phyloP scores from a whole-genome alignment of 1,140 invertebrate genomes.

The Ylistrum balloti region DNA sequence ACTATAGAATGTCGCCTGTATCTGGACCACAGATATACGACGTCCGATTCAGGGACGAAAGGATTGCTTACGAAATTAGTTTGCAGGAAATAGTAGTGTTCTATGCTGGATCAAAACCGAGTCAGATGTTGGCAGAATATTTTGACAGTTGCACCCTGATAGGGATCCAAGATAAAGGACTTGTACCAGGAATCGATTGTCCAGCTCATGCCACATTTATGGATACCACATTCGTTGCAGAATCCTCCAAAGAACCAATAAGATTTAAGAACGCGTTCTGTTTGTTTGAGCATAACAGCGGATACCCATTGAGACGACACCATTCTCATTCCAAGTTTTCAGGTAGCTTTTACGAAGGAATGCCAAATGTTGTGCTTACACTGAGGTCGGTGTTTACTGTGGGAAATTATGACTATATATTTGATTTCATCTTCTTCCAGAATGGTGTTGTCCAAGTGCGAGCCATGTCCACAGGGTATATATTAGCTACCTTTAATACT shows the following conservation, averaged over 20 bases:
- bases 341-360: slow-evolving; percentile 62
- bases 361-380: slow-evolving; percentile 65
- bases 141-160: slow-evolving; percentile 66
- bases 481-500: slow-evolving; percentile 61
- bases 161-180: slow-evolving; percentile 52
- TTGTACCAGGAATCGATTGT: slow-evolving; percentile 72
- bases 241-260: slow-evolving; percentile 59
- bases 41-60: slow-evolving; percentile 67
- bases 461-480: slow-evolving; percentile 72
- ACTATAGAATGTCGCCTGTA: slow-evolving; percentile 71
- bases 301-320: slow-evolving; percentile 67
- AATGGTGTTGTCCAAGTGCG: slow-evolving; percentile 73
- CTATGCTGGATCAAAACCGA: slow-evolving; percentile 71
- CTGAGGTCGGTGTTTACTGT: slow-evolving; percentile 68
- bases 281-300: slow-evolving; percentile 71
- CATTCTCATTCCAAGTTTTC: slow-evolving; percentile 48
- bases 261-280: slow-evolving; percentile 60
- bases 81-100: slow-evolving; percentile 73
- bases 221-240: slow-evolving; percentile 58
- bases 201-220: slow-evolving; percentile 72
- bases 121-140: slow-evolving; percentile 61
- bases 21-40: slow-evolving; percentile 71
- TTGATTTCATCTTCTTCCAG: slow-evolving; percentile 76
- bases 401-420: slow-evolving; percentile 76
- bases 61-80: slow-evolving; percentile 73